A percentile compares a stretch with the other conserved stretches of the same genome.
phyloP scores from a whole-genome alignment of 2,113 vertebrate genomes.

The Gobius niger region DNA sequence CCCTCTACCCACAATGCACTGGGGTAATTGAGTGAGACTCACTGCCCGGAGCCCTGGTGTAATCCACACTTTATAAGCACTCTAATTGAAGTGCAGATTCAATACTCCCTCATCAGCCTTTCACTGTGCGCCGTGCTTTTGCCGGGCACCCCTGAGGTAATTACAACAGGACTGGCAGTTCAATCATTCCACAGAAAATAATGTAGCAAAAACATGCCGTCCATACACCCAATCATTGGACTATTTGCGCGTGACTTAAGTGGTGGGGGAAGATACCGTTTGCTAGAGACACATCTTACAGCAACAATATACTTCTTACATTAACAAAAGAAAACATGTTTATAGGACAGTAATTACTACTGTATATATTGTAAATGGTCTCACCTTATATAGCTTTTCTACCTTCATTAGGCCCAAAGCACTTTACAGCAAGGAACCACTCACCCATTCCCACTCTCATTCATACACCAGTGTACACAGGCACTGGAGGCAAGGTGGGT shows the following conservation, averaged over 20 bases:
- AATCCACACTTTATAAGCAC: slow-evolving; percentile 82
- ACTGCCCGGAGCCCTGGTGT: slow-evolving; percentile 72
- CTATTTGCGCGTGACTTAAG: background rate
- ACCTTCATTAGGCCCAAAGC: no score
- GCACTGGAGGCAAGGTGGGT: no score
- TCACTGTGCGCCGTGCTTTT: slow-evolving; percentile 65
- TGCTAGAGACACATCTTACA: background rate
- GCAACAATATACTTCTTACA: no score
- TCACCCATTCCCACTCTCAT: no score
- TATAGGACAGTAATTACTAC: no score
- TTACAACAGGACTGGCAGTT: slow-evolving; percentile 73
- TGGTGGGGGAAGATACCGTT: background rate
- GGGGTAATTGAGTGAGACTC: slow-evolving; percentile 75
- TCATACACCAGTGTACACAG: no score
- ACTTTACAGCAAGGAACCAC: no score
- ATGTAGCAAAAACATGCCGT: slow-evolving; percentile 56
- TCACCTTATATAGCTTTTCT: no score
- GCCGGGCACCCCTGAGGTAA: slow-evolving; percentile 75
- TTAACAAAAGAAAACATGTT: no score
- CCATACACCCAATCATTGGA: slow-evolving; percentile 29
- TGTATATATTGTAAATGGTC: no score
- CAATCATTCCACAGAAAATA: slow-evolving; percentile 69
- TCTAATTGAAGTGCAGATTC: slow-evolving; percentile 84
- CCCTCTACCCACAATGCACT: slow-evolving; percentile 40
- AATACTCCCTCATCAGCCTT: slow-evolving; percentile 80